Evolutionary conservation across 2,888 invertebrate genomes (phyloP).

Genomic region (Athalia cordata): DNA sequence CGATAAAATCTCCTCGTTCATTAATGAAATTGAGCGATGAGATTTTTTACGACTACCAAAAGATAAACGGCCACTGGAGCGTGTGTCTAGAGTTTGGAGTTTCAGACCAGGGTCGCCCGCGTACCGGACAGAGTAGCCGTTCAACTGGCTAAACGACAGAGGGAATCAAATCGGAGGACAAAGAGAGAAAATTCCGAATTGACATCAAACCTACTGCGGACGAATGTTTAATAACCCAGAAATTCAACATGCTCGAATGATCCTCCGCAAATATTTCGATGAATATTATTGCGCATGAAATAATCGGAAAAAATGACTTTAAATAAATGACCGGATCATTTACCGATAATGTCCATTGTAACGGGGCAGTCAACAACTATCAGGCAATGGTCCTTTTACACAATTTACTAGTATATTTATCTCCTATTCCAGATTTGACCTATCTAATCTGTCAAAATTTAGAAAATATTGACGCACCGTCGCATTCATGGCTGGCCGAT

Average conservation of each 20-base stretch:
- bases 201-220: no score
- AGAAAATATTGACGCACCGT: background rate
- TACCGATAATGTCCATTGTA: background rate
- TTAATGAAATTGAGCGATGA: conserved; percentile 47
- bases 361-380: background rate
- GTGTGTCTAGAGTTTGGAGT: background rate
- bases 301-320: no score
- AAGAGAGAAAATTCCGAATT: no score
- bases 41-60: background rate
- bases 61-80: background rate
- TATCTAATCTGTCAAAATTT: background rate
- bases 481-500: background rate
- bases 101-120: background rate
- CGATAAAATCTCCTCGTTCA: conserved; percentile 37
- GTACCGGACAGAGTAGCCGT: no score
- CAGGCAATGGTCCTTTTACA: background rate
- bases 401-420: background rate
- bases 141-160: no score
- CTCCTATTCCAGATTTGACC: background rate
- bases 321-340: no score
- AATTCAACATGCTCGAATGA: no score
- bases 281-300: background rate
- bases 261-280: background rate
- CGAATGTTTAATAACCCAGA: no score
- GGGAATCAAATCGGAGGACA: no score